Base-by-base conservation (phyloP, 2,113 vertebrate genomes). In the Laterallus jamaicensis region DNA sequence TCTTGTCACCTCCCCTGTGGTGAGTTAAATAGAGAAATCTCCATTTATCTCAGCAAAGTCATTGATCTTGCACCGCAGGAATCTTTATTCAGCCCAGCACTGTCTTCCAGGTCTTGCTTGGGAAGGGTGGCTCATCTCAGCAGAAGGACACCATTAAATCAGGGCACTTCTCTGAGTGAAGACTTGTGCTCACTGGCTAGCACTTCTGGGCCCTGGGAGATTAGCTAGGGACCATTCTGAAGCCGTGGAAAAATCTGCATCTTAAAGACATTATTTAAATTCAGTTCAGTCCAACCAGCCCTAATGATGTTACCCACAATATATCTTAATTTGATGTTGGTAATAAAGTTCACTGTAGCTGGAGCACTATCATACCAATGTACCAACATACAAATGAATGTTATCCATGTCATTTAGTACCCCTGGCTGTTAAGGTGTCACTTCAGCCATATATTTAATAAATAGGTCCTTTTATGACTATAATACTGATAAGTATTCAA, bases 311-410 rank as follows among this genome's bases (percentile, higher is more conserved):
- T 95, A 90, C 86, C 92, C 69, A 93, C 95, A 88, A 96, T 97
- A 96, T 97, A 96, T 96, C 96, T 97, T 97, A 95, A 97, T 97
- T 95, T 97, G 96, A 97, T 97, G 92, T 82, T 92, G 82, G 97
- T 80, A 92, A 92, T 97, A 97, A 97, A 97, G 95, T 91, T 96
- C 93, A 82, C n/a, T 86, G 91, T 93, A 86, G 86, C 78, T 89
- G 60, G 66, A 94, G 86, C 67, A 49, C 60, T 85, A 79, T 90
- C 82, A 66, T 59, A 76, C 80, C 66, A 42, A 67, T 83, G 83
- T 90, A 85, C 88, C 90, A 91, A 96, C 90, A 96, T 90, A 93
- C 94, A 94, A 96, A 97, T 94, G 88, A 95, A 95, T 75, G 81
- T 94, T 91, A 77, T 84, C 79, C 78, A 35, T 93, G 95, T 96